Base-by-base conservation (phyloP, 1,140 invertebrate species). In the Drosophila pectinifera region DNA sequence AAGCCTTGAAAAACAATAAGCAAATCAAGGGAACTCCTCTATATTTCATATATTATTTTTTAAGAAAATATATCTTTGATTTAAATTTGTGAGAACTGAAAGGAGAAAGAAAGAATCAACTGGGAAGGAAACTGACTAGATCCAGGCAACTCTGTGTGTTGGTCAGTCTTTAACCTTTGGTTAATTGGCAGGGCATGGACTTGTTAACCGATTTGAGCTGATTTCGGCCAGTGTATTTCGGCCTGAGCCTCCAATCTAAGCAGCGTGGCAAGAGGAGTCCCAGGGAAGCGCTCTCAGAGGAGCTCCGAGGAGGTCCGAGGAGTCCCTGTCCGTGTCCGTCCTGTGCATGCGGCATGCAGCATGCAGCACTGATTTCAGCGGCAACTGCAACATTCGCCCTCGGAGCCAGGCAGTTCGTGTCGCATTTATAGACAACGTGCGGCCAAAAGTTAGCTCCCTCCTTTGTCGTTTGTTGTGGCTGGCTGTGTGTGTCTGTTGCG, bases 341-440 rank as follows among this genome's bases (percentile, higher is more conserved):
- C 24, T 65, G 63, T 26, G 51, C 53, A 57, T 41, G 42, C 42
- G 16, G 59, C 59, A 67, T 51, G 63, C 36, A 63, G 59, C 59
- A 67, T 51, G 63, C 36, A 63, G 73, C 62, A 79, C 77, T 74
- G 77, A 80, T 80, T 79, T 86, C 36, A 55, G 67, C 75, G 70
- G 78, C 82, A 72, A 38, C 54, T 61, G 73, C 65, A 18, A 45
- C 38, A 55, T 31, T 48, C 26, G 38, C 63, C 48, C 18, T n/a
- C 62, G 57, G 68, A 82, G 69, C 79, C 82, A 73, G 89, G 73
- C 84, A 89, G 67, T 89, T 88, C 83, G 84, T 83, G 79, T 88
- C 79, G 84, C 83, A 88, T 83, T 88, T 83, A 88, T 77, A 76
- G 83, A 83, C 84, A 88, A 89, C 84, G 83, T 88, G 83, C 83